phyloP scores from a whole-genome alignment of 2,797 vertebrate species.

The Thripadectes ignobilis region DNA sequence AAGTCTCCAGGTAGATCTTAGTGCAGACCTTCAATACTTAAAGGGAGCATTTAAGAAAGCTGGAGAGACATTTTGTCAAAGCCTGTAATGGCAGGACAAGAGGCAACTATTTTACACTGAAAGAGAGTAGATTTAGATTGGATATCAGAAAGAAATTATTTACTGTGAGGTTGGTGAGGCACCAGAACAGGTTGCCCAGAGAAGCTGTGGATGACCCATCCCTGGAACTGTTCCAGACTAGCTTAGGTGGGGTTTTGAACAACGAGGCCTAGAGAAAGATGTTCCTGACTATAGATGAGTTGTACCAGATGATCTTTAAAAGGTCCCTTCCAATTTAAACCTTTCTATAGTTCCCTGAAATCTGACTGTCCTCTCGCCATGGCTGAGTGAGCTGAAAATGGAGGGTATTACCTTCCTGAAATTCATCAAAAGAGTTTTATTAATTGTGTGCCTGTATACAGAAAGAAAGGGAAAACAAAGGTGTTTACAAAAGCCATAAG shows the following conservation, averaged over 20 bases:
- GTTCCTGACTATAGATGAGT: background rate
- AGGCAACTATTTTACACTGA: background rate
- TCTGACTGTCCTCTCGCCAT: no score
- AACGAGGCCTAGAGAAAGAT: background rate
- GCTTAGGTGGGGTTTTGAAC: background rate
- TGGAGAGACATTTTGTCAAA: background rate
- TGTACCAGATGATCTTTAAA: background rate
- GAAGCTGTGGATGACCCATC: background rate
- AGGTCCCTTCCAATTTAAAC: background rate
- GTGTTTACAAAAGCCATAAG: background rate
- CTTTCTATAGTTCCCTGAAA: background rate
- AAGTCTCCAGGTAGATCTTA: background rate
- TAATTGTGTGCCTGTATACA: background rate
- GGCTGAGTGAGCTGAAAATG: background rate
- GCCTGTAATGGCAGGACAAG: background rate
- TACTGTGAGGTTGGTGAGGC: background rate
- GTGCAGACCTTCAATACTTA: background rate
- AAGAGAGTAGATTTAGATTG: background rate
- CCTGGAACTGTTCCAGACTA: background rate
- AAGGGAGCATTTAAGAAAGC: background rate
- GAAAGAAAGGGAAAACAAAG: background rate
- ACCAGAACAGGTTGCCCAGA: background rate
- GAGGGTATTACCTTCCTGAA: background rate
- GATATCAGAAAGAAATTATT: background rate
- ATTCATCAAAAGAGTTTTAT: background rate